Conservation (phyloP, 1,140 invertebrate genomes). For the Conus ventricosus region DNA sequence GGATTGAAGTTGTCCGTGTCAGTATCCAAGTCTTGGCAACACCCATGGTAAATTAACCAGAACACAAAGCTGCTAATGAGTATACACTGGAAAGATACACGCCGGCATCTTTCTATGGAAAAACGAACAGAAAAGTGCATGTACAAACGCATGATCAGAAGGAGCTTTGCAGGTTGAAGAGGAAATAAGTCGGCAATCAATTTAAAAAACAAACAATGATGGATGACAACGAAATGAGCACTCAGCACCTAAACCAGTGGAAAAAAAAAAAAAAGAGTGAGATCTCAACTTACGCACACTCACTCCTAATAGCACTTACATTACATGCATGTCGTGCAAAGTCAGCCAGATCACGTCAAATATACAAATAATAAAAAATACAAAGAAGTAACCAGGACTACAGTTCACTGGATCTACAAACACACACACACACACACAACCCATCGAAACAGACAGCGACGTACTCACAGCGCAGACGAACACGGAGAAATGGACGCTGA, state of each 20-base stretch:
- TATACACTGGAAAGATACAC: not conserved
- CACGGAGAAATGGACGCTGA: not conserved
- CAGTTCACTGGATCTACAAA: conserved; percentile 8
- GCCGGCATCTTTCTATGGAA: not conserved
- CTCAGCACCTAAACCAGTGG: conserved; percentile 12
- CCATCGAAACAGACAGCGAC: not conserved
- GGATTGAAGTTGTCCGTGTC: conserved; percentile 28
- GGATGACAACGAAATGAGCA: not conserved
- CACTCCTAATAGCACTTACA: conserved; percentile 6
- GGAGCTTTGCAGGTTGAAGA: not conserved
- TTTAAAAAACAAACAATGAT: not conserved
- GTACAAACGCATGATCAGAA: conserved; percentile 3
- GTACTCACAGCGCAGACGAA: too few species aligned
- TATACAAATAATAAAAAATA: not conserved
- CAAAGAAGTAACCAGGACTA: not conserved
- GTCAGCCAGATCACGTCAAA: conserved; percentile 11
- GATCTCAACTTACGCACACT: not conserved
- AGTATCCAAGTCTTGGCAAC: conserved; percentile 17
- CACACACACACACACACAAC: not conserved
- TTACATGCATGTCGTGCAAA: conserved; percentile 19
- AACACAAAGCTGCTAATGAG: conserved; percentile 23
- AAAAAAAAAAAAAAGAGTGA: not conserved
- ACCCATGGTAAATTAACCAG: conserved; percentile 11
- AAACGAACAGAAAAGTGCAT: conserved; percentile 16
- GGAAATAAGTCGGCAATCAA: not conserved